A percentile compares a stretch with the other conserved stretches of the same genome.
phyloP scores from a whole-genome alignment of 2,888 invertebrate genomes.

The Agrotis segetum region DNA sequence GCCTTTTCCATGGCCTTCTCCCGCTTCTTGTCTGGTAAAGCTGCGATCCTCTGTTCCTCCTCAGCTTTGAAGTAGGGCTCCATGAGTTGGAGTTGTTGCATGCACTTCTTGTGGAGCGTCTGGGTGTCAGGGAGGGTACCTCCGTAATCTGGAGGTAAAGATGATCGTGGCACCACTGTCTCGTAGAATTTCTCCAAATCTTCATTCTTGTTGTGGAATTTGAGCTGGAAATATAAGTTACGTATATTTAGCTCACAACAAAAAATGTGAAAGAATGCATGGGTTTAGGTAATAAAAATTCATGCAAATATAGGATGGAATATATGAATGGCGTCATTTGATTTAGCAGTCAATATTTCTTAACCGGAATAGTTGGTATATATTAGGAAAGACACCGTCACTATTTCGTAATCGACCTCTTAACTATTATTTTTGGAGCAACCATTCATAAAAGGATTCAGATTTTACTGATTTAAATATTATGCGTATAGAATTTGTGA shows the following conservation, averaged over 20 bases:
- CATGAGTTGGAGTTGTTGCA: constrained; percentile 78
- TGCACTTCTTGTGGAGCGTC: constrained; percentile 84
- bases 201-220: constrained; percentile 91
- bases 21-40: constrained; percentile 83
- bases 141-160: constrained; percentile 92
- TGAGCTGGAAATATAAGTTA: constrained; percentile 86
- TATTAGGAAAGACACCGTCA: not conserved
- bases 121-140: constrained; percentile 90
- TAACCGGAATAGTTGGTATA: not conserved
- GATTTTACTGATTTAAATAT: not conserved
- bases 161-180: constrained; percentile 89
- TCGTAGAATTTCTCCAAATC: constrained; percentile 90
- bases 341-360: not conserved
- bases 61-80: constrained; percentile 85
- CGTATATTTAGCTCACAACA: not conserved
- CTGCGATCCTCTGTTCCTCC: constrained; percentile 83
- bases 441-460: not conserved
- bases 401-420: constrained; percentile 18
- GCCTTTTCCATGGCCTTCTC: constrained; percentile 92
- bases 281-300: too few relatives aligned
- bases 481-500: not conserved
- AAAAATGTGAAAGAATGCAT: too few relatives aligned
- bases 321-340: not conserved
- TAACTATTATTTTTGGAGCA: not conserved
- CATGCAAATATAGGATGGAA: not conserved